phyloP scores from a whole-genome alignment of 2,113 vertebrate species.

The Gadus macrocephalus region DNA sequence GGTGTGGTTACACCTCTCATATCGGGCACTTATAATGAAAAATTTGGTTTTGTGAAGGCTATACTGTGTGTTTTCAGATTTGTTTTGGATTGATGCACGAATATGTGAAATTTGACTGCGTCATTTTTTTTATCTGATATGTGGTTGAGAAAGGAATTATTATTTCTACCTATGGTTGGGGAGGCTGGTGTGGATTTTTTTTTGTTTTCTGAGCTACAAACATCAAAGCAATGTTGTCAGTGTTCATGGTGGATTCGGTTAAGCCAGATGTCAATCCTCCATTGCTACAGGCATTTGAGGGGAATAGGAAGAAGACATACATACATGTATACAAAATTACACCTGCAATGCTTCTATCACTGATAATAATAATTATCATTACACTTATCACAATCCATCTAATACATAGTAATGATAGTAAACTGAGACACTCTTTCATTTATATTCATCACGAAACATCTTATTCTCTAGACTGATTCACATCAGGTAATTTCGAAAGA shows the following conservation, averaged over 20 bases:
- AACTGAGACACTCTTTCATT: too few species aligned
- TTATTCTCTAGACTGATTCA: too few species aligned
- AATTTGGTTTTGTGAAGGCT: not conserved
- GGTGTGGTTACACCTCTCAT: too few species aligned
- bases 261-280: slow-evolving; percentile 47
- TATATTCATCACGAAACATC: too few species aligned
- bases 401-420: too few species aligned
- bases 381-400: not conserved
- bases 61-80: not conserved
- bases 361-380: not conserved
- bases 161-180: too few species aligned
- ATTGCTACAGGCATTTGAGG: slow-evolving; percentile 33
- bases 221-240: too few species aligned
- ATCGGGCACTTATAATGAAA: too few species aligned
- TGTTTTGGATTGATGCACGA: not conserved
- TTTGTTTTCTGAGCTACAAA: not conserved
- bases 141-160: not conserved
- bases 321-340: not conserved
- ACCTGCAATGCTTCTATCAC: not conserved
- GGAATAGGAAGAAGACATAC: not conserved
- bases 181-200: not conserved
- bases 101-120: not conserved
- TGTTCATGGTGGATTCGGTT: slow-evolving; percentile 28
- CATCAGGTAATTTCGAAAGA: too few species aligned
- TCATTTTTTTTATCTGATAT: not conserved